Conservation (phyloP, 2,888 invertebrate genomes). For the Acleris laterana region DNA sequence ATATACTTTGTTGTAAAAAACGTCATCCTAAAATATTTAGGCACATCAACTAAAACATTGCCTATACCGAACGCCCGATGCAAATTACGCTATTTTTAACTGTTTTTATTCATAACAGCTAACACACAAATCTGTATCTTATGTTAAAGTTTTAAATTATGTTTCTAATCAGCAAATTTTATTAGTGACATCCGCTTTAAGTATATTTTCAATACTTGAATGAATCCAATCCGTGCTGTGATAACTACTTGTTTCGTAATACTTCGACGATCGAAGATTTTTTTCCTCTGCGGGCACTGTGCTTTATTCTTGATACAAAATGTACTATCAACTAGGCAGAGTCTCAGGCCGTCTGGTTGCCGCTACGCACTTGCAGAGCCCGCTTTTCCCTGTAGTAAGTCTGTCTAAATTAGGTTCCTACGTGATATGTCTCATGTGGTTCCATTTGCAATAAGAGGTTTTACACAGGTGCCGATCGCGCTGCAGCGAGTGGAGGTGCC, state of each 20-base stretch:
- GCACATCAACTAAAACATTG: background rate
- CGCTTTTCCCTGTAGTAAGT: constrained; percentile 79
- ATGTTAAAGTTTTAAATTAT: accelerated
- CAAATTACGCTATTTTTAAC: background rate
- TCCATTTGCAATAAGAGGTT: constrained; percentile 26
- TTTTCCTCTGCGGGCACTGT: constrained; percentile 24
- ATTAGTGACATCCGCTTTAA: constrained; percentile 4
- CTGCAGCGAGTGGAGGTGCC: constrained; percentile 76
- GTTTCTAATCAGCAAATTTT: background rate
- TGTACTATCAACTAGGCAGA: constrained; percentile 79
- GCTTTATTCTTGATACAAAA: constrained; percentile 49
- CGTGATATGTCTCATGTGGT: constrained; percentile 27
- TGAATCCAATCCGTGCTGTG: constrained; percentile 20
- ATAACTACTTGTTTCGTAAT: constrained; percentile 66
- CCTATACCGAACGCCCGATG: background rate
- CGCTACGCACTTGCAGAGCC: constrained; percentile 69
- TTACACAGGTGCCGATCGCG: constrained; percentile 69
- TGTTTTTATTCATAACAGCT: too few species aligned
- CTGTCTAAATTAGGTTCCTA: constrained; percentile 12
- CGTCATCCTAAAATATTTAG: too few species aligned
- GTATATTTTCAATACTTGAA: background rate
- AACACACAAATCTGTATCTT: constrained; percentile 2
- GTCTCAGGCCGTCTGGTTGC: constrained; percentile 73
- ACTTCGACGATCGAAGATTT: constrained; percentile 36
- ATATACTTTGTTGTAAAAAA: too few species aligned